Base-by-base conservation (phyloP, 35 echinoderm and acorn worm genomes). In the Ophioderma brevispina region DNA sequence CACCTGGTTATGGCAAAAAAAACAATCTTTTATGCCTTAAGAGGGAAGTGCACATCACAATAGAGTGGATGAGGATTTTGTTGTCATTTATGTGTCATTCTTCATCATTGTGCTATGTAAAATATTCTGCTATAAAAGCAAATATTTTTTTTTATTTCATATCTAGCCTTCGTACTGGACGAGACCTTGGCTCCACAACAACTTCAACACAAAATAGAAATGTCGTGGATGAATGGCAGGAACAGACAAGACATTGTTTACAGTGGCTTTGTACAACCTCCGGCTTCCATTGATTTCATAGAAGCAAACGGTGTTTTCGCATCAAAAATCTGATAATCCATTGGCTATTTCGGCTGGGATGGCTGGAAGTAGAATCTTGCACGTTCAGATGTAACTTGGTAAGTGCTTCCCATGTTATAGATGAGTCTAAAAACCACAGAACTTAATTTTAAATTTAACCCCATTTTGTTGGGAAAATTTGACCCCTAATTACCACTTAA, bases 191-290 rank as follows among this genome's bases (percentile, higher is more conserved):
- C 19, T 43, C 19, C 1, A 76, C 76, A 25, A 79, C 88, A 70
- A 13, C 15, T 6, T 85, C 52, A 33, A 30, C 15, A 25, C 10
- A 70, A 70, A 25, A 25, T 70, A 25, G 59, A 70, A 70, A 87
- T 81, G 80, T 76, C 94, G 15, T 99, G 97, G 97, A 99, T 99
- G 97, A 92, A 99, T 78, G 97, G 97, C 52, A 75, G 52, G 23
- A 55, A 92, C 18, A 82, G 80, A 40, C 55, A n/a, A 0, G 50
- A 75, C 13, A 31, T 99, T 15, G 59, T 15, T 15, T 70, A 70
- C 59, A 70, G 42, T 18, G 86, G 88, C 23, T 55, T 95, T 23
- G 55, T 87, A 28, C 82, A 95, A n/a, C 97, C 0, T 91, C 97
- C 11, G 97, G 97, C 91, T 18, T 90, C 95, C n/a, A n/a, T n/a